Evolutionary conservation across 2,888 invertebrate species (phyloP), one percentile per base, ranked within the genome.

Genomic region (Onthophagus sagittarius): DNA sequence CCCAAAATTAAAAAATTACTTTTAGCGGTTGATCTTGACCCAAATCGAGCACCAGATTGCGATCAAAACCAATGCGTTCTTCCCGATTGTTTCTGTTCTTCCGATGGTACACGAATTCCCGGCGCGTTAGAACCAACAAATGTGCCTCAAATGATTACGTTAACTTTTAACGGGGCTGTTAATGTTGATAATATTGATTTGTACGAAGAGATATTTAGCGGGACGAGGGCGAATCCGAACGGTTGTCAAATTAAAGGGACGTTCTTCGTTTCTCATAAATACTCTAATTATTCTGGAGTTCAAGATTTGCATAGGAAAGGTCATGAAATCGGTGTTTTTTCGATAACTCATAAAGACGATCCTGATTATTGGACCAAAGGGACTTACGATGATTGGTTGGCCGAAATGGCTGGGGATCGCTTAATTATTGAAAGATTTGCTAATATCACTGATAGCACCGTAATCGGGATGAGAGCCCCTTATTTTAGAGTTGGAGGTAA

Each of bases 161-260:
- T 96, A 79, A 94, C 95, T 11, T 96, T 97, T 86, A 96, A 96
- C 85, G 96, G 96, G 71, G 96, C 96, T 76, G 92, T 96, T 71
- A 97, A 96, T 84, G 92, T 96, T 63, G 95, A 96, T 86, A 97
- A 97, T 85, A 94, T 96, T 81, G 96, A 96, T 80, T 87, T 97
- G 75, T 97, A 96, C 85, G 94, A 95, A 73, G 95, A 96, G 80
- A 89, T 96, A 77, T 96, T 96, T 88, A 94, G 93, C 81, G 94
- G 94, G 11, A 90, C 92, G 80, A 90, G 93, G 31, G 90, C 91
- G 82, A 96, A 96, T 83, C 96, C 96, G 67, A 96, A 96, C 83
- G 94, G 95, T 72, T 96, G 96, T 83, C 92, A 93, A 83, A 92
- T 96, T 83, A 91, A 94, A 80, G 95, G 95, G 74, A 95, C 96